These are phyloP conservation scores for Atherinosoma microstoma DNA, from an alignment of 2,797 vertebrate genomes.

Conservation along the genomic window DNA sequence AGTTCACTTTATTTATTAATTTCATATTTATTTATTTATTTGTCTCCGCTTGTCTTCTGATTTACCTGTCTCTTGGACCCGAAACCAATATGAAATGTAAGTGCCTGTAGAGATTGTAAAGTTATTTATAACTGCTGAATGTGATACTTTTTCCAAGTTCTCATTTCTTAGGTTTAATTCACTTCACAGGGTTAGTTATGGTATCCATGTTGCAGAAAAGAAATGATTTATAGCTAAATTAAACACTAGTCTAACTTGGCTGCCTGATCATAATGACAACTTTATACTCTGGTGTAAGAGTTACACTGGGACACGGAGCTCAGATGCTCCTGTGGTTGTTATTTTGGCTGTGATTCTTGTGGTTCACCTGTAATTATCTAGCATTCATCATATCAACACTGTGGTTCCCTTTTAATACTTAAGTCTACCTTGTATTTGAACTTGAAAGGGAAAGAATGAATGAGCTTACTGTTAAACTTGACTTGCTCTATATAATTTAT, in stretches of 20 bases:
- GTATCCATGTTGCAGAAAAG: not conserved
- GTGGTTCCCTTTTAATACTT: slow-evolving; percentile 78
- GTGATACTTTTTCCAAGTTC: not conserved
- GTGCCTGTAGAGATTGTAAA: slow-evolving; percentile 57
- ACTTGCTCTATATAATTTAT: slow-evolving; percentile 77
- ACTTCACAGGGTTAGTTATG: not conserved
- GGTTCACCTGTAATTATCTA: slow-evolving; percentile 83
- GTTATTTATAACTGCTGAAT: slow-evolving; percentile 11
- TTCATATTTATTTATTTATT: slow-evolving; percentile 73
- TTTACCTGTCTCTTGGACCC: slow-evolving; percentile 67
- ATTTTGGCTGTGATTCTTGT: slow-evolving; percentile 72
- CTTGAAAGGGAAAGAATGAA: slow-evolving; percentile 81
- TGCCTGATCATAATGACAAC: slow-evolving; percentile 8
- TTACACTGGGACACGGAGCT: slow-evolving; percentile 34
- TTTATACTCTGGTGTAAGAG: slow-evolving; percentile 28
- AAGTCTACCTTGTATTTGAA: slow-evolving; percentile 79
- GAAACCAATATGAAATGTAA: slow-evolving; percentile 88
- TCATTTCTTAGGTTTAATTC: not conserved
- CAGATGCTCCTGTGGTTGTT: slow-evolving; percentile 63
- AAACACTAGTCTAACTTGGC: not conserved
- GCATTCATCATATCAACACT: slow-evolving; percentile 80
- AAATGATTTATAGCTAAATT: not conserved
- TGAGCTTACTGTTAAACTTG: slow-evolving; percentile 79
- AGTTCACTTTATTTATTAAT: slow-evolving; percentile 80
- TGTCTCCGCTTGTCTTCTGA: slow-evolving; percentile 50